phyloP scores from a whole-genome alignment of 1,140 invertebrate species.

The Halesus radiatus region DNA sequence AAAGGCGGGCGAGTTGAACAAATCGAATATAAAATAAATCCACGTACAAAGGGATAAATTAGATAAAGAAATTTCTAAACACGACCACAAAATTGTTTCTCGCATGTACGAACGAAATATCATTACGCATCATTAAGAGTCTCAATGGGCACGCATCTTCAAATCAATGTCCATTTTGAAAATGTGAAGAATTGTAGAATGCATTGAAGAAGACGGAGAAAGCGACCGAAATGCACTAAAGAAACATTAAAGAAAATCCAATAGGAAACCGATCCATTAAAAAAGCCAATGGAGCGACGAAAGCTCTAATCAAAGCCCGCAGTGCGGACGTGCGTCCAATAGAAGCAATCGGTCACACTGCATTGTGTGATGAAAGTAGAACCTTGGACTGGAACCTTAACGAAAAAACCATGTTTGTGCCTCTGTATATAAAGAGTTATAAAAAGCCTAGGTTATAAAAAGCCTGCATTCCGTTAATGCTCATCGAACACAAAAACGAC shows the following conservation, averaged over 20 bases:
- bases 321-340: slow-evolving; percentile 9
- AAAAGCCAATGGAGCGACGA: slow-evolving; percentile 30
- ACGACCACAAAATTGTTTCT: slow-evolving; percentile 22
- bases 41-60: too few species aligned
- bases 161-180: slow-evolving; percentile 2
- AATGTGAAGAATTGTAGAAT: slow-evolving; percentile 37
- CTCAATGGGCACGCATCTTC: slow-evolving; percentile 8
- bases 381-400: too few species aligned
- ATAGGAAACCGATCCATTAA: slow-evolving; percentile 22
- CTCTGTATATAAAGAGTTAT: too few species aligned
- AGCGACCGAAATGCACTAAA: slow-evolving; percentile 25
- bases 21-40: too few species aligned
- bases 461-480: too few species aligned
- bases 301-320: slow-evolving; percentile 18
- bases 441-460: too few species aligned
- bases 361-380: not conserved
- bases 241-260: slow-evolving; percentile 31
- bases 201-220: slow-evolving; percentile 26
- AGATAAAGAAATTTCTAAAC: not conserved
- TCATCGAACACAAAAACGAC: too few species aligned
- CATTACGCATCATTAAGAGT: slow-evolving; percentile 13
- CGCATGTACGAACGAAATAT: slow-evolving; percentile 1
- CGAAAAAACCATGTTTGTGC: too few species aligned
- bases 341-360: slow-evolving; percentile 12
- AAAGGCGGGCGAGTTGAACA: too few species aligned